Conservation (phyloP, 2,113 vertebrate species). For the Canis aureus region DNA sequence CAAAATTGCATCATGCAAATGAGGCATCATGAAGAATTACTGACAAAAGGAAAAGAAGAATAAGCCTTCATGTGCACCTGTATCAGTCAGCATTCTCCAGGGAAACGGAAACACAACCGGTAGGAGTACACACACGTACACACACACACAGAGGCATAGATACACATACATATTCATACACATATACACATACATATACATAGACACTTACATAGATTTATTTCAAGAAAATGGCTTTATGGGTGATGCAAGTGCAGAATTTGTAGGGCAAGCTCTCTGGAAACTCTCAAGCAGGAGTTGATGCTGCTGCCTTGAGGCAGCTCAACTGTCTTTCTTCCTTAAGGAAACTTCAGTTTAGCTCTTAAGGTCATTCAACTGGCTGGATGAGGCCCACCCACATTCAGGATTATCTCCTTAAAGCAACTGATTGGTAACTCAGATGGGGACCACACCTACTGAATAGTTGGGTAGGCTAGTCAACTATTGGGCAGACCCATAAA, state of each 20-base stretch:
- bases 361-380: neutral
- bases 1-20: neutral
- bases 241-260: neutral
- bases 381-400: neutral
- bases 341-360: neutral
- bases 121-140: neutral
- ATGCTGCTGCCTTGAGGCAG: neutral
- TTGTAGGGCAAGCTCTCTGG: neutral
- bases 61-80: neutral
- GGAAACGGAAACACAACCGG: neutral
- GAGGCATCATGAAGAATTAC: constrained; percentile 10
- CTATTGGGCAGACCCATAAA: neutral
- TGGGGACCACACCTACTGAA: neutral
- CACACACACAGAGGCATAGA: too few relatives aligned
- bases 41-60: constrained; percentile 20
- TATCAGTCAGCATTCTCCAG: neutral
- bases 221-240: neutral
- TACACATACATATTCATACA: neutral
- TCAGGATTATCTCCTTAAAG: neutral
- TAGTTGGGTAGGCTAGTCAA: neutral
- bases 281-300: neutral
- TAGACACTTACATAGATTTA: neutral
- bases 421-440: neutral
- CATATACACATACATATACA: too few relatives aligned
- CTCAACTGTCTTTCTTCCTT: neutral